phyloP scores from a whole-genome alignment of 1,140 invertebrate genomes.

The Eulimnadia texana region DNA sequence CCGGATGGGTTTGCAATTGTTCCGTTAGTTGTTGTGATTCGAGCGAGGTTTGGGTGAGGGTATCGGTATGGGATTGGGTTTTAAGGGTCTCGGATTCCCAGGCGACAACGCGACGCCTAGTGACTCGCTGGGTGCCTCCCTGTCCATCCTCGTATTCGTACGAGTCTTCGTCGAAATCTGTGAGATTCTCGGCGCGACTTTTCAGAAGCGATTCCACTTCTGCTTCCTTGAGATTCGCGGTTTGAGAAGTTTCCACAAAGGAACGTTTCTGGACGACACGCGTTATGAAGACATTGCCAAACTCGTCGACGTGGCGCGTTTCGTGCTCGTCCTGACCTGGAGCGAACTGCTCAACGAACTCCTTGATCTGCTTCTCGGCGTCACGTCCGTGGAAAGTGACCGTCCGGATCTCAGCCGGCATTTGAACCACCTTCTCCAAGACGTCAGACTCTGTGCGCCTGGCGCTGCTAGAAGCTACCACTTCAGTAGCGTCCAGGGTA shows the following conservation, averaged over 20 bases:
- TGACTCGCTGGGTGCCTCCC: conserved; percentile 13
- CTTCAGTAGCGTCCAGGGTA: conserved; percentile 37
- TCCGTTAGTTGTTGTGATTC: conserved; percentile 7
- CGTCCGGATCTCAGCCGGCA: conserved; percentile 36
- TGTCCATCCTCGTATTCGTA: conserved; percentile 18
- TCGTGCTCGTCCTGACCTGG: conserved; percentile 36
- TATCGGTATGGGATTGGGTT: not conserved
- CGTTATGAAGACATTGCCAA: conserved; percentile 36
- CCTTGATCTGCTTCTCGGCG: conserved; percentile 33
- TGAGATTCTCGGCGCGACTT: conserved; percentile 21
- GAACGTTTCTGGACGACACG: conserved; percentile 34
- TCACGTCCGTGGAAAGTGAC: conserved; percentile 39
- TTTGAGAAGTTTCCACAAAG: conserved; percentile 25
- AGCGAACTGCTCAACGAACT: conserved; percentile 35
- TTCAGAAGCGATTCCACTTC: not conserved
- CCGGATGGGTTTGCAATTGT: not conserved
- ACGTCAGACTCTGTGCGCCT: not conserved
- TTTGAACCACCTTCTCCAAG: conserved; percentile 24
- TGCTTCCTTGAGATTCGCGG: conserved; percentile 12
- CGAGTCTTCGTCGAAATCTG: conserved; percentile 24
- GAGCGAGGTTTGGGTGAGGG: conserved; percentile 1
- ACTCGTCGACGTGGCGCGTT: conserved; percentile 31
- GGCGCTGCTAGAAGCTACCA: not conserved
- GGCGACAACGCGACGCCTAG: conserved; percentile 2
- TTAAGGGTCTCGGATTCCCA: not conserved